These are phyloP conservation scores for Phaonia tiefii DNA, from an alignment of 2,888 invertebrate genomes.

Conservation along the genomic window DNA sequence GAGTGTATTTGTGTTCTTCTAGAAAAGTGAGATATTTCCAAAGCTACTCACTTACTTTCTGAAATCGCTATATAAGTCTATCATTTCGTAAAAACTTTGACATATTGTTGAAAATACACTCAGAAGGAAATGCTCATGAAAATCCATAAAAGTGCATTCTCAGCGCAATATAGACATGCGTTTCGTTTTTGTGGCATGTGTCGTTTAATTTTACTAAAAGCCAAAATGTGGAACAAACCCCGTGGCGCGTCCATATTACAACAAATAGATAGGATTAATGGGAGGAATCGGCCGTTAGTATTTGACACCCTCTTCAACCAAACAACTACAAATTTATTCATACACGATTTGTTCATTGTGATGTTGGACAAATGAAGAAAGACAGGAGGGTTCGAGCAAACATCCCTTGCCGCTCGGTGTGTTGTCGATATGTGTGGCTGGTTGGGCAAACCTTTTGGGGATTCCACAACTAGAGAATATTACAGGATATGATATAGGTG, in stretches of 20 bases:
- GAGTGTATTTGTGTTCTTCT: too few relatives aligned
- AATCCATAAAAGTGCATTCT: slow-evolving; percentile 76
- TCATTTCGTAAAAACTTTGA: too few relatives aligned
- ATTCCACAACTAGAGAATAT: too few relatives aligned
- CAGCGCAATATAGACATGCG: too few relatives aligned
- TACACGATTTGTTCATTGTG: not conserved
- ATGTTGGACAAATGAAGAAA: not conserved
- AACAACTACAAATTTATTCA: slow-evolving; percentile 14
- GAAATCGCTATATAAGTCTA: too few relatives aligned
- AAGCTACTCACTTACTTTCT: too few relatives aligned
- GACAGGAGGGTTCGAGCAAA: slow-evolving; percentile 13
- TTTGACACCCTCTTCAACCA: slow-evolving; percentile 64
- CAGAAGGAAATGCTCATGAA: too few relatives aligned
- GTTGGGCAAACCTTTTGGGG: slow-evolving; percentile 67
- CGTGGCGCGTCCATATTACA: slow-evolving; percentile 6
- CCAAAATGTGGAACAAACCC: slow-evolving; percentile 67
- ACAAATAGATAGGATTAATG: slow-evolving; percentile 52
- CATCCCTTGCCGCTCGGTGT: too few relatives aligned
- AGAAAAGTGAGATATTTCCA: too few relatives aligned
- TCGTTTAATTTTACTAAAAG: slow-evolving; percentile 80
- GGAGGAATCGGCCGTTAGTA: slow-evolving; percentile 37
- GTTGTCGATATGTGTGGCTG: not conserved
- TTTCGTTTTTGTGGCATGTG: slow-evolving; percentile 78
- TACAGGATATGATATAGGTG: too few relatives aligned
- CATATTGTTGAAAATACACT: too few relatives aligned